Evolutionary conservation across 1,140 invertebrate species (phyloP), one percentile per base, ranked within the genome.

Genomic region (Lycorma delicatula): DNA sequence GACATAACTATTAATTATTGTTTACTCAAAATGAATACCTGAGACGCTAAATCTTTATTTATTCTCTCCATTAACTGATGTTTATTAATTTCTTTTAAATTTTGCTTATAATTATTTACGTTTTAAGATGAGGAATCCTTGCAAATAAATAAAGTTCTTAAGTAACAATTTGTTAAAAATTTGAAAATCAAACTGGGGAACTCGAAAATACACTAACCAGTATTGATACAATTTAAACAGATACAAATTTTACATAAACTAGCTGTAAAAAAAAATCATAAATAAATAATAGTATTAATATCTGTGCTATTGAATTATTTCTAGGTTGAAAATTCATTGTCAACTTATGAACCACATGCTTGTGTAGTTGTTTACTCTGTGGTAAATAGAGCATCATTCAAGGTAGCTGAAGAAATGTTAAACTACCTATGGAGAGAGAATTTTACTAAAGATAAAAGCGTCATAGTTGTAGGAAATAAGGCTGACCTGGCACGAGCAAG

Each of bases 401-500:
- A 82, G 63, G 72, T 74, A 7, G 83, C 84, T 1, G 81, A 85
- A 54, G 79, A 83, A 18, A 79, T 79, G n/a, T 67, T 86, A 20
- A 72, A 79, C 11, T 83, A 83, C 59, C 68, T 85, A 1, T 82
- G 81, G 75, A 78, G 82, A 53, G 76, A 75, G 57, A 81, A 82
- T 50, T 81, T 80, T 65, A 79, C 83, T 63, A 67, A 77, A 3
- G 75, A 71, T 6, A 78, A 78, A 27, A 82, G 86, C 12, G 83
- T 89, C 23, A 89, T 92, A 53, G 74, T 91, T 4, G 88, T 89
- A 7, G 89, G 81, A 13, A 91, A 91, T 70, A 91, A 92, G 71
- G 81, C 81, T 2, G 89, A 91, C 68, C 71, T 92, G 49, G 87
- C 89, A 55, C 70, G 89, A 59, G 85, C 85, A 52, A 75, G 87